These are phyloP conservation scores for Gonocerus acuteangulatus DNA, from an alignment of 2,888 invertebrate species.

Conservation along the genomic window DNA sequence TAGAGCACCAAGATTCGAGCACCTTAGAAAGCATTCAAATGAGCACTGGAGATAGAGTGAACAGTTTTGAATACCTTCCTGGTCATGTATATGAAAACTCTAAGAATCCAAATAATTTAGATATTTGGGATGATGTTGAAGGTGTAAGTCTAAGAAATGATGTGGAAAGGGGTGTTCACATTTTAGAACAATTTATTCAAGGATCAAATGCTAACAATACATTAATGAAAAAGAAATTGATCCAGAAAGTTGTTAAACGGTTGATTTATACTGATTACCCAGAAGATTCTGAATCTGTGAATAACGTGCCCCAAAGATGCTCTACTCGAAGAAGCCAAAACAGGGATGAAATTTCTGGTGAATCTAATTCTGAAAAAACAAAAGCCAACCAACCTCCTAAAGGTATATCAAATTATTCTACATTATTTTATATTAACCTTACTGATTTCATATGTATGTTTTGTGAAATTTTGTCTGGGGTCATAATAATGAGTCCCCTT, in stretches of 20 bases:
- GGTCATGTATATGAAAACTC: constrained; percentile 49
- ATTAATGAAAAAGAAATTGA: constrained; percentile 54
- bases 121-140: neutral
- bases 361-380: constrained; percentile 19
- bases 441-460: too few species aligned
- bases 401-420: too few species aligned
- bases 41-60: constrained; percentile 36
- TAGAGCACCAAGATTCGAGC: constrained; percentile 13
- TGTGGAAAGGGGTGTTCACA: constrained; percentile 54
- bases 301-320: constrained; percentile 10
- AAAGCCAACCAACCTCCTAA: neutral
- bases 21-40: constrained; percentile 28
- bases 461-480: too few species aligned
- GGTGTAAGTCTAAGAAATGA: constrained; percentile 48
- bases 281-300: constrained; percentile 45
- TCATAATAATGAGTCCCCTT: too few species aligned
- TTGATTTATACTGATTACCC: constrained; percentile 53
- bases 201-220: constrained; percentile 52
- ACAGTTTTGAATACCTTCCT: constrained; percentile 45
- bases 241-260: constrained; percentile 57
- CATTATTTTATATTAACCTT: too few species aligned
- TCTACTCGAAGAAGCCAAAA: constrained; percentile 25
- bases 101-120: neutral
- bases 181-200: constrained; percentile 53
- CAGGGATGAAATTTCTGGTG: constrained; percentile 23